Conservation (phyloP, 1,140 invertebrate species). For the Apis mellifera region DNA sequence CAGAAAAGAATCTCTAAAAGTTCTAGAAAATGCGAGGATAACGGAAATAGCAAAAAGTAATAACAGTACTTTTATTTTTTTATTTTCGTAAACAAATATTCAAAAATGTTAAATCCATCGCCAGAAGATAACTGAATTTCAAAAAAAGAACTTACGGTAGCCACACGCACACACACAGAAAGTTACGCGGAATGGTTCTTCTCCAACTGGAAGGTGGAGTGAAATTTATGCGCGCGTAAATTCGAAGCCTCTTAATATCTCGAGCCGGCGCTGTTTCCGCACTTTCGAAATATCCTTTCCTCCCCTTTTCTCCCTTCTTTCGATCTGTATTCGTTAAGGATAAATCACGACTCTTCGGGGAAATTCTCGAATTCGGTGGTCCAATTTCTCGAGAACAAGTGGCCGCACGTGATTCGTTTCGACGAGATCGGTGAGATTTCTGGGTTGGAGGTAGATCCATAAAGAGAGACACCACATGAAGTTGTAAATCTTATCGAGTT, state of each 20-base stretch:
- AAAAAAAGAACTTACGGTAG: not conserved
- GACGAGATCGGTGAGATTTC: not conserved
- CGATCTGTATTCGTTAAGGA: not conserved
- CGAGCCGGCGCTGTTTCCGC: not conserved
- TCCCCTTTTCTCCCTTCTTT: not conserved
- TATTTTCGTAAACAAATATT: no score
- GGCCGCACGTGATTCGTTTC: not conserved
- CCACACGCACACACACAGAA: not conserved
- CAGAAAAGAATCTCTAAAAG: not conserved
- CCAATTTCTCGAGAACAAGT: conserved; percentile 3
- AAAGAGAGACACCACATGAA: conserved; percentile 3
- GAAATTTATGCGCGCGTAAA: conserved; percentile 49
- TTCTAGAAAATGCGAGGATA: no score
- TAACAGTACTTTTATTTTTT: no score
- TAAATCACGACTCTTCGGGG: not conserved
- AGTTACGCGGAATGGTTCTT: not conserved
- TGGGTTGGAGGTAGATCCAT: not conserved
- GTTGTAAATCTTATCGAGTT: conserved; percentile 52
- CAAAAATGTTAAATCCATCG: no score
- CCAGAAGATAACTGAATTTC: not conserved
- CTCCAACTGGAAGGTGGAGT: not conserved
- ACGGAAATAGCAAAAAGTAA: no score
- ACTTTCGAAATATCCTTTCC: not conserved
- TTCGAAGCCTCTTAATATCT: conserved; percentile 15
- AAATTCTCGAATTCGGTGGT: conserved; percentile 10